A percentile compares a stretch with the other conserved stretches of the same genome.
Conservation (phyloP, 2,888 invertebrate species). For the Zootermopsis nevadensis region DNA sequence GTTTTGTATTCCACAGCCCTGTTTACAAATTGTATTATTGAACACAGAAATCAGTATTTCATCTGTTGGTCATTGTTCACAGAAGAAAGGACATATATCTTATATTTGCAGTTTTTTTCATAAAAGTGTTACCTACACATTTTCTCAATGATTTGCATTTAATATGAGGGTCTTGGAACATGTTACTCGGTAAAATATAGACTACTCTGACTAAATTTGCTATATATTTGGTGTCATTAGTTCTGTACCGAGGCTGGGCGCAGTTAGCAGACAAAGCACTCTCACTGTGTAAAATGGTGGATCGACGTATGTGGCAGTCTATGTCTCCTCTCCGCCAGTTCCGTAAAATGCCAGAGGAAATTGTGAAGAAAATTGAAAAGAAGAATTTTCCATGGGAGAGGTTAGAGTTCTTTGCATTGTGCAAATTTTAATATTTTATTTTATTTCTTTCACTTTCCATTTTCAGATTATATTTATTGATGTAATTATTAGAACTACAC, state of each 20-base stretch:
- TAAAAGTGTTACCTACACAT: background rate
- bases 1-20: too few relatives aligned
- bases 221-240: slow-evolving; percentile 61
- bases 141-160: too few relatives aligned
- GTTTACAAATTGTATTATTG: too few relatives aligned
- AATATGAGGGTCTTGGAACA: too few relatives aligned
- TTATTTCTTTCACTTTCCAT: too few relatives aligned
- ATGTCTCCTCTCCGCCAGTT: slow-evolving; percentile 99
- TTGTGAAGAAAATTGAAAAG: slow-evolving; percentile 97
- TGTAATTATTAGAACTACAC: too few relatives aligned
- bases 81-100: too few relatives aligned
- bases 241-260: slow-evolving; percentile 93
- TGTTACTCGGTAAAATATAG: background rate
- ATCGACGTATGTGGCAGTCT: slow-evolving; percentile 99
- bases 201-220: background rate
- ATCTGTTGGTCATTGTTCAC: too few relatives aligned
- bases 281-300: slow-evolving; percentile 98
- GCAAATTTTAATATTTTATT: too few relatives aligned
- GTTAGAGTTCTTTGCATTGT: slow-evolving; percentile 43
- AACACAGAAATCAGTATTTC: too few relatives aligned
- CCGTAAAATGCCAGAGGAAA: slow-evolving; percentile 96
- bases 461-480: too few relatives aligned
- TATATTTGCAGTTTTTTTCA: background rate
- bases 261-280: slow-evolving; percentile 96
- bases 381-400: slow-evolving; percentile 94